Conservation (phyloP, 2,888 invertebrate species). For the Barypeithes pellucidus region DNA sequence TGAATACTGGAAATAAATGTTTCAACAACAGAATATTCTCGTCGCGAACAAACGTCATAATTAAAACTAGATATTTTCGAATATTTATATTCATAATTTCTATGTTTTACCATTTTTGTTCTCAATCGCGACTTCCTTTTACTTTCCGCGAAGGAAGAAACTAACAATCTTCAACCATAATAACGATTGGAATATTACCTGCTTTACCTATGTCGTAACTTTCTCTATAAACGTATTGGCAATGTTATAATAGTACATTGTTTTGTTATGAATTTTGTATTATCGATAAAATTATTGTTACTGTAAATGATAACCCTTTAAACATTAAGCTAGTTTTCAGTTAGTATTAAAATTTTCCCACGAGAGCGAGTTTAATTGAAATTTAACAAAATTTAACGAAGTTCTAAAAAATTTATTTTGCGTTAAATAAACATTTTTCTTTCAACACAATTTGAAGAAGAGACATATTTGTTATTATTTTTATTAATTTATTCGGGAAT, state of each 20-base stretch:
- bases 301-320: too few species aligned
- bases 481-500: too few species aligned
- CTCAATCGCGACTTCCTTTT: conserved; percentile 21
- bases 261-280: neutral
- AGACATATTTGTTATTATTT: too few species aligned
- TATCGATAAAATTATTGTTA: neutral
- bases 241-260: neutral
- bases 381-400: too few species aligned
- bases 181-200: conserved; percentile 14
- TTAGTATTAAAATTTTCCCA: too few species aligned
- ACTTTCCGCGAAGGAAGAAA: conserved; percentile 26
- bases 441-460: too few species aligned
- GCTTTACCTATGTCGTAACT: conserved; percentile 29
- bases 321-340: too few species aligned
- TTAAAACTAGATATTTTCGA: conserved; percentile 40
- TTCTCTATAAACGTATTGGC: conserved; percentile 9
- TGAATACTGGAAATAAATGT: conserved; percentile 12
- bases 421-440: too few species aligned
- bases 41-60: conserved; percentile 28
- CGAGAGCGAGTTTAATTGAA: too few species aligned
- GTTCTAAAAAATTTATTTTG: too few species aligned
- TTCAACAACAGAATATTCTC: conserved; percentile 8
- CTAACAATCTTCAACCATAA: conserved; percentile 33
- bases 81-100: conserved; percentile 46
- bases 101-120: conserved; percentile 36